Conservation (phyloP, 2,888 invertebrate species). For the Trisateles emortualis region DNA sequence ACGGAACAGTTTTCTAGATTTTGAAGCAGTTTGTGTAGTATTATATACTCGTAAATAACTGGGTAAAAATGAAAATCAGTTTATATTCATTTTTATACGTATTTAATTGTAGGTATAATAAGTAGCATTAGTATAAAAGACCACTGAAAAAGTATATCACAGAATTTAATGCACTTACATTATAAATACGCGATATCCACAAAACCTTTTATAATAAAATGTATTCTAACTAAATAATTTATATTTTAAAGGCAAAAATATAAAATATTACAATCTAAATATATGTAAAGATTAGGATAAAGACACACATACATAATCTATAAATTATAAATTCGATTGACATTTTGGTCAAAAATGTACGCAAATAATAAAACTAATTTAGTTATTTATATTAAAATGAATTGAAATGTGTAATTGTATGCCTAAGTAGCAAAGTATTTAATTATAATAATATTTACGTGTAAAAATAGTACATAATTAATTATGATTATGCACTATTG, state of each 20-base stretch:
- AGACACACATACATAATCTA: constrained; percentile 4
- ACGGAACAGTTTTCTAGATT: no score
- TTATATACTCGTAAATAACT: no score
- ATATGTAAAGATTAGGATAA: not conserved
- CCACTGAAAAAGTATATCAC: constrained; percentile 51
- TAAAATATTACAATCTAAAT: not conserved
- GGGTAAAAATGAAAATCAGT: not conserved
- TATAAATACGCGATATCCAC: constrained; percentile 12
- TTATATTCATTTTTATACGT: not conserved
- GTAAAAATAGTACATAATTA: no score
- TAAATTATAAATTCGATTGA: constrained; percentile 39
- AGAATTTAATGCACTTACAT: constrained; percentile 44
- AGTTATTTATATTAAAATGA: not conserved
- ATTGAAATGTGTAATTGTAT: not conserved
- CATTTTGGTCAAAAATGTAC: constrained; percentile 17
- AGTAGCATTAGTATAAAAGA: constrained; percentile 41
- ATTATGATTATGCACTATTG: no score
- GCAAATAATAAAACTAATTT: not conserved
- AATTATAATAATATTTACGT: no score
- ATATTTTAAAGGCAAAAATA: not conserved
- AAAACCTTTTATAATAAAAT: constrained; percentile 19
- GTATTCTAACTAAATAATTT: not conserved
- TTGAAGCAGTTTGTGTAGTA: no score
- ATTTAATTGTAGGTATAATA: no score
- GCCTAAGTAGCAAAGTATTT: no score